Percentiles rank a stretch among this genome's conserved stretches.
phyloP scores from a whole-genome alignment of 2,888 invertebrate genomes.

The Ectemnius lituratus region DNA sequence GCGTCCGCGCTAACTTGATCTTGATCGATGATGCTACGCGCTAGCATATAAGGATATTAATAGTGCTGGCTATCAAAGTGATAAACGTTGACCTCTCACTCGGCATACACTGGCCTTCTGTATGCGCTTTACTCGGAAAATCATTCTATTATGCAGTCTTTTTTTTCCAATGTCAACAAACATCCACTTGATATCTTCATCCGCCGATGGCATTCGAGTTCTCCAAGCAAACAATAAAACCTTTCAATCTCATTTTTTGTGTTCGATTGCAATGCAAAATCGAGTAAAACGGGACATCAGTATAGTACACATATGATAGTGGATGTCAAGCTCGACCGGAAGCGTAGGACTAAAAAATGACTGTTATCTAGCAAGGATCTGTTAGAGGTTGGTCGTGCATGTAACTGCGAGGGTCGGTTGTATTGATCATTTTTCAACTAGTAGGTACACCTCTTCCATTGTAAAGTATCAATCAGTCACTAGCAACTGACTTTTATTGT shows the following conservation, averaged over 20 bases:
- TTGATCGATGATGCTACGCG: slow-evolving; percentile 48
- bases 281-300: neutral
- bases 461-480: slow-evolving; percentile 59
- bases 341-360: slow-evolving; percentile 33
- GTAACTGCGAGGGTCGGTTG: slow-evolving; percentile 39
- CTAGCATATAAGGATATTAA: neutral
- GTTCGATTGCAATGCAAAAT: neutral
- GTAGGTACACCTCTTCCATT: slow-evolving; percentile 34
- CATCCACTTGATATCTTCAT: neutral
- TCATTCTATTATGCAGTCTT: neutral
- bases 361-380: slow-evolving; percentile 27
- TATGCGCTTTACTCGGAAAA: neutral
- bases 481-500: slow-evolving; percentile 54
- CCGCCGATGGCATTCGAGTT: neutral
- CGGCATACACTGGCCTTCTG: neutral
- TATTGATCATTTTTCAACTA: slow-evolving; percentile 58
- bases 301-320: too few species aligned
- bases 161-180: neutral
- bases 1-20: slow-evolving; percentile 39
- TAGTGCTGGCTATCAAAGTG: neutral
- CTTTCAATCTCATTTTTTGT: neutral
- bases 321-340: neutral
- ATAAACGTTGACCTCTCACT: slow-evolving; percentile 5
- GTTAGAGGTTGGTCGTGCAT: slow-evolving; percentile 44
- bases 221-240: neutral